A percentile compares a stretch with the other conserved stretches of the same genome.
Evolutionary conservation across 2,797 vertebrate species (phyloP).

Genomic region (Chrysolophus pictus): DNA sequence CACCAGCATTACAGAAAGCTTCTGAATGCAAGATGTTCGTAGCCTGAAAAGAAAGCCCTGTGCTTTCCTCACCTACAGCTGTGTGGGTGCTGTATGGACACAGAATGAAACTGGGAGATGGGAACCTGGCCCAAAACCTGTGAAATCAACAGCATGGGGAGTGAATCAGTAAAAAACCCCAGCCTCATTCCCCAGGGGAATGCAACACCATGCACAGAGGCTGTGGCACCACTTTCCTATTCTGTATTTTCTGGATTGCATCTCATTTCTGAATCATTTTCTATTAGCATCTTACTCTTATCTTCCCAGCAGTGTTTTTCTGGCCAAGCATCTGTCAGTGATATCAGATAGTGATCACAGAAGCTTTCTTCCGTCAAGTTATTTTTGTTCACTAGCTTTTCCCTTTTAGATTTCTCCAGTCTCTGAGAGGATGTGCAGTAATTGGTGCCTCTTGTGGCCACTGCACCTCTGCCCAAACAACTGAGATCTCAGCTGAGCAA

Average conservation of each 20-base stretch:
- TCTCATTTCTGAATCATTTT: background rate
- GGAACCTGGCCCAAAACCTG: background rate
- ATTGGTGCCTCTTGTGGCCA: slow-evolving; percentile 39
- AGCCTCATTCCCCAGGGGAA: background rate
- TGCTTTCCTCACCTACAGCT: background rate
- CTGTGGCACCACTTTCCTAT: background rate
- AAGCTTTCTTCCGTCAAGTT: slow-evolving; percentile 29
- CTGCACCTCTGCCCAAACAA: slow-evolving; percentile 42
- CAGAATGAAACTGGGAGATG: rapidly evolving
- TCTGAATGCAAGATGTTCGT: background rate
- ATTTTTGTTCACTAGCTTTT: slow-evolving; percentile 56
- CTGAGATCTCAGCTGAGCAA: background rate
- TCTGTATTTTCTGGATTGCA: background rate
- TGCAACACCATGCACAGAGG: background rate
- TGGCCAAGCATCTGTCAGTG: slow-evolving; percentile 26
- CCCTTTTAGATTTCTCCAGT: slow-evolving; percentile 28
- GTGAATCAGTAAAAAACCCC: background rate
- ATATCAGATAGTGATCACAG: background rate
- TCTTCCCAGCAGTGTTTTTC: slow-evolving; percentile 19
- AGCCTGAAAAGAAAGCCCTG: background rate
- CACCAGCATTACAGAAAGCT: background rate
- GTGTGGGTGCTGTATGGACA: background rate
- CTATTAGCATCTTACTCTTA: background rate
- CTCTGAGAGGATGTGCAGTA: slow-evolving; percentile 35
- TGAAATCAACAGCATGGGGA: background rate